Evolutionary conservation across 2,888 invertebrate genomes (phyloP).

Genomic region (Calliphora vomitoria): DNA sequence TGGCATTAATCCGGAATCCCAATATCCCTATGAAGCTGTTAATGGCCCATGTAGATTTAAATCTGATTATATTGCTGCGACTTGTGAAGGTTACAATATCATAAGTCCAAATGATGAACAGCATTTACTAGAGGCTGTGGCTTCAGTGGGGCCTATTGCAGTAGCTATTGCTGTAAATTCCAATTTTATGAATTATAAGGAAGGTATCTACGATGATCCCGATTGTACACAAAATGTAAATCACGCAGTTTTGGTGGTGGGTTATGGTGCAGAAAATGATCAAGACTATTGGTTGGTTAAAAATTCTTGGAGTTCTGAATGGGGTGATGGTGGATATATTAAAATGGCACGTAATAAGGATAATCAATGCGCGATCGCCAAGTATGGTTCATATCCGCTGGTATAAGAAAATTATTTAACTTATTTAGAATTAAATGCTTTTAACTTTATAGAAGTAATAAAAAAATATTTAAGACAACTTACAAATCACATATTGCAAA

Average conservation of each 20-base stretch:
- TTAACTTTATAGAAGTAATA: background rate
- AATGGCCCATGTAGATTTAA: conserved; percentile 90
- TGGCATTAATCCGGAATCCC: conserved; percentile 94
- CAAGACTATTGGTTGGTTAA: conserved; percentile 90
- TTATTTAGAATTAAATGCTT: background rate
- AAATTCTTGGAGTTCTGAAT: conserved; percentile 89
- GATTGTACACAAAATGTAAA: conserved; percentile 90
- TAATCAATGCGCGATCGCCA: conserved; percentile 95
- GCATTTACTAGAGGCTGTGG: conserved; percentile 90
- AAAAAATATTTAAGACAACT: too few relatives aligned
- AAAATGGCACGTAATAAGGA: conserved; percentile 93
- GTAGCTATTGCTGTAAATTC: conserved; percentile 95
- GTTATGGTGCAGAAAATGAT: conserved; percentile 83
- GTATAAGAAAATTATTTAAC: conserved; percentile 11
- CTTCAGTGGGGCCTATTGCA: conserved; percentile 93
- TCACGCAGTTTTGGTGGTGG: conserved; percentile 88
- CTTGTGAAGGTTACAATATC: conserved; percentile 92
- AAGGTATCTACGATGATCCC: conserved; percentile 92
- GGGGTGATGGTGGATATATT: conserved; percentile 95
- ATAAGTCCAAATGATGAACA: conserved; percentile 89
- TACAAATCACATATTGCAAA: too few relatives aligned
- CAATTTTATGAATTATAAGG: conserved; percentile 93
- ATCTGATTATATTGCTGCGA: conserved; percentile 89
- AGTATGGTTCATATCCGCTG: conserved; percentile 43
- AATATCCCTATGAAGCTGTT: conserved; percentile 93